Evolutionary conservation across 1,140 invertebrate species (phyloP), one percentile per base, ranked within the genome.

Genomic region (Chelonus insularis): DNA sequence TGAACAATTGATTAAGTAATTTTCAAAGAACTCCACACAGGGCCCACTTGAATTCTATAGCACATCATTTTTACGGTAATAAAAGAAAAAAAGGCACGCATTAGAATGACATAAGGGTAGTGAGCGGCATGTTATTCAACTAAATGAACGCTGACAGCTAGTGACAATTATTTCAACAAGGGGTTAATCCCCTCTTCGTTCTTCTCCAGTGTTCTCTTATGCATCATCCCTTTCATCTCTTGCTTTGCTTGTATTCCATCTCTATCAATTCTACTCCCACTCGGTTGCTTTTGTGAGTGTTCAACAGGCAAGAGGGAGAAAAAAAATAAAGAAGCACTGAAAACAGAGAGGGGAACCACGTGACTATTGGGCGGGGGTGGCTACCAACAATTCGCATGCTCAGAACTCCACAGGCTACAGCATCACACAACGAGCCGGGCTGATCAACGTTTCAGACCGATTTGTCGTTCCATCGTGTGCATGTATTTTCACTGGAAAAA

Each of bases 341-440:
- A 48, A 32, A 34, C 29, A 47, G 50, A 54, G 59, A 60, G 54
- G 45, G 43, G 60, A 60, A 25, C 54, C 78, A 78, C 77, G 78
- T 79, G 78, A 80, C 63, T 70, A 63, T 0, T 65, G 70, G 72
- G 77, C 76, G 76, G 77, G 77, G 78, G 76, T 75, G 77, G 72
- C 65, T 60, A 70, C 69, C 71, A 69, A 75, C 76, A 78, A 74
- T 77, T 78, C 76, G 76, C 78, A 78, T 78, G 76, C 76, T 73
- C 77, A 77, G 76, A 77, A 70, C 74, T 77, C 73, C 61, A 73
- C 75, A 73, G 72, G 74, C 76, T 73, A 70, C 70, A 71, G 71
- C 66, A 62, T 60, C 39, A 52, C 34, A 58, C 39, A 56, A 59
- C 54, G 39, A 12, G 20, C 50, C 59, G 43, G 59, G 45, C 51